Conservation (phyloP, 1,140 invertebrate genomes). For the Helicorthomorpha holstii region DNA sequence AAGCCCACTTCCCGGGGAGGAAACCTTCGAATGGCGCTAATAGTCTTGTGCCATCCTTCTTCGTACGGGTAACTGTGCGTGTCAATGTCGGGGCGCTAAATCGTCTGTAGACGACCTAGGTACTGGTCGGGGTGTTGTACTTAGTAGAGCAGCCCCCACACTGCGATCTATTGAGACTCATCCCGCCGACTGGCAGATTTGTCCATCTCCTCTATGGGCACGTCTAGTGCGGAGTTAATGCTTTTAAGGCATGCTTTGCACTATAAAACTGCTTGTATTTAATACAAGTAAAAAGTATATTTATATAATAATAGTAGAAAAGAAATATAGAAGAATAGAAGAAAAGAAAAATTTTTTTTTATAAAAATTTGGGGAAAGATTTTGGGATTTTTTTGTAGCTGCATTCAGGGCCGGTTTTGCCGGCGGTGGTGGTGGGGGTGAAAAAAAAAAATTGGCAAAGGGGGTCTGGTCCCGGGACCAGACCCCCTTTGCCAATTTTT, state of each 20-base stretch:
- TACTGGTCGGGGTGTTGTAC: conserved; percentile 30
- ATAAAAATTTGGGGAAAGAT: background rate
- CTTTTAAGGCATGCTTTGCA: background rate
- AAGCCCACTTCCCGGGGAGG: background rate
- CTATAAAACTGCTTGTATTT: background rate
- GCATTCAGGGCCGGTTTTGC: background rate
- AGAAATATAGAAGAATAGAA: background rate
- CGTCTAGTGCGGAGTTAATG: background rate
- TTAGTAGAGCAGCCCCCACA: conserved; percentile 27
- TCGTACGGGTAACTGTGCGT: background rate
- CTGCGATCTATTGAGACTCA: conserved; percentile 35
- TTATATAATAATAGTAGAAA: background rate
- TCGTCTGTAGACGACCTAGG: conserved; percentile 33
- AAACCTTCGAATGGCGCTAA: background rate
- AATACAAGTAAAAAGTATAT: background rate
- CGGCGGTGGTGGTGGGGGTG: background rate
- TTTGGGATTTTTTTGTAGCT: background rate
- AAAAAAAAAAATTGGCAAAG: background rate
- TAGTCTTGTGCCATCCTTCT: background rate
- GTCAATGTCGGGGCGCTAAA: conserved; percentile 24
- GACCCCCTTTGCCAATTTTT: background rate
- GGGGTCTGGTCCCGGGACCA: background rate
- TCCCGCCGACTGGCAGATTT: conserved; percentile 19
- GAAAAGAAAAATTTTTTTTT: background rate
- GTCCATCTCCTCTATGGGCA: background rate